phyloP scores from a whole-genome alignment of 2,113 vertebrate genomes.

The Ibidorhyncha struthersii region DNA sequence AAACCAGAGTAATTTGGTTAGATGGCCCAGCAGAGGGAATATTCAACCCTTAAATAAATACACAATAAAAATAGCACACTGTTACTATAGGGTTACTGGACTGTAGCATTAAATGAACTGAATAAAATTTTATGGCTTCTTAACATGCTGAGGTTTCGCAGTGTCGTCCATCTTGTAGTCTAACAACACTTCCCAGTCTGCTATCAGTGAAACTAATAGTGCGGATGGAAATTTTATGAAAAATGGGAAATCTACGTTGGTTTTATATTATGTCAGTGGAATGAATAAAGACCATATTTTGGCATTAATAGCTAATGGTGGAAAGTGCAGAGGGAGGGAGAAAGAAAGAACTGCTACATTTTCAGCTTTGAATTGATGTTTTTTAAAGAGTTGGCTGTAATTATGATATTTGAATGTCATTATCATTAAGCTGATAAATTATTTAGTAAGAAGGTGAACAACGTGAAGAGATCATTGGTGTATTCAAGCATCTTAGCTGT shows the following conservation, averaged over 20 bases:
- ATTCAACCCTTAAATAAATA: constrained; percentile 85
- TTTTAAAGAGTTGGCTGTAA: constrained; percentile 77
- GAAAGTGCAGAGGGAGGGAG: constrained; percentile 38
- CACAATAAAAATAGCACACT: constrained; percentile 81
- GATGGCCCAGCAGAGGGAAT: constrained; percentile 64
- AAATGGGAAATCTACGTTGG: constrained; percentile 80
- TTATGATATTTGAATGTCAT: constrained; percentile 84
- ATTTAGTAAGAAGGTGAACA: constrained; percentile 77
- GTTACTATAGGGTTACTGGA: constrained; percentile 80
- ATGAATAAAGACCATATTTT: constrained; percentile 83
- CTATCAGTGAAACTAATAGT: constrained; percentile 82
- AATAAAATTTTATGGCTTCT: constrained; percentile 85
- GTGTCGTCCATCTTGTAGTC: constrained; percentile 78
- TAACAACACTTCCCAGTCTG: constrained; percentile 81
- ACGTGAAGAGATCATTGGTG: constrained; percentile 47
- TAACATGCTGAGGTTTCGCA: constrained; percentile 80
- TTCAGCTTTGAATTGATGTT: constrained; percentile 74
- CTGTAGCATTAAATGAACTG: constrained; percentile 83
- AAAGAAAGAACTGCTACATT: constrained; percentile 45
- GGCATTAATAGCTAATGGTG: constrained; percentile 77
- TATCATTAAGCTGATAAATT: constrained; percentile 85
- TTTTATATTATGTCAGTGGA: constrained; percentile 83
- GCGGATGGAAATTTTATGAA: constrained; percentile 83
- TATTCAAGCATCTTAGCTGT: constrained; percentile 68
- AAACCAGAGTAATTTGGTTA: constrained; percentile 63